Conservation (phyloP, 2,113 vertebrate species). For the Setophaga coronata region DNA sequence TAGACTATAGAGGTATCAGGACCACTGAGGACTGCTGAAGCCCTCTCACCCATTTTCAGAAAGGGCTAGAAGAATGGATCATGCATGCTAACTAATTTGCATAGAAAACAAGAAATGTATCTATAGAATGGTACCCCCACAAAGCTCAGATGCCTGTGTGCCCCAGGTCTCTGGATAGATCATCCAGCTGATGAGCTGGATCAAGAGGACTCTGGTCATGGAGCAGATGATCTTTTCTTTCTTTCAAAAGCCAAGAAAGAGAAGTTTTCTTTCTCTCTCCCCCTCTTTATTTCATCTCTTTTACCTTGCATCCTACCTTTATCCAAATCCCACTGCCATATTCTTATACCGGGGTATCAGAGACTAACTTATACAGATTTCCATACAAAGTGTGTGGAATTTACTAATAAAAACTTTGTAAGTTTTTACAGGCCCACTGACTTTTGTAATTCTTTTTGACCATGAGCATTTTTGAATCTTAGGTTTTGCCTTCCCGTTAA, state of each 20-base stretch:
- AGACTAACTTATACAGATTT: not conserved
- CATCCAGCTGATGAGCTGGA: not conserved
- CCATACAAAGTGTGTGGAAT: not conserved
- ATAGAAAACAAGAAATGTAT: not conserved
- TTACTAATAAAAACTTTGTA: rapidly evolving
- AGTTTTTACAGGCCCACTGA: not conserved
- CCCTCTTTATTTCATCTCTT: not conserved
- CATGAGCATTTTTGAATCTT: not conserved
- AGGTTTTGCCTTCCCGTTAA: not conserved
- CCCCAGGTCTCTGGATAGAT: not conserved
- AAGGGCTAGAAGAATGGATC: not conserved
- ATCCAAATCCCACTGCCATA: not conserved
- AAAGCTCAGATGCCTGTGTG: not conserved
- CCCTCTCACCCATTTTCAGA: not conserved
- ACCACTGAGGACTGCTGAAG: not conserved
- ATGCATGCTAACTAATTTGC: not conserved
- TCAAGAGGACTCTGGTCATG: not conserved
- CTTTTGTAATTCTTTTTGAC: not conserved
- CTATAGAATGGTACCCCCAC: not conserved
- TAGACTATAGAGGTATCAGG: not conserved
- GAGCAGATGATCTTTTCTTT: not conserved
- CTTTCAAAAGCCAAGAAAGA: not conserved
- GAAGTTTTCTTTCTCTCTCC: not conserved
- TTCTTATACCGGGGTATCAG: not conserved
- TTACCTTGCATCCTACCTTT: not conserved